Base-by-base conservation (phyloP, 2,797 vertebrate species). In the Adelosebastes latens region DNA sequence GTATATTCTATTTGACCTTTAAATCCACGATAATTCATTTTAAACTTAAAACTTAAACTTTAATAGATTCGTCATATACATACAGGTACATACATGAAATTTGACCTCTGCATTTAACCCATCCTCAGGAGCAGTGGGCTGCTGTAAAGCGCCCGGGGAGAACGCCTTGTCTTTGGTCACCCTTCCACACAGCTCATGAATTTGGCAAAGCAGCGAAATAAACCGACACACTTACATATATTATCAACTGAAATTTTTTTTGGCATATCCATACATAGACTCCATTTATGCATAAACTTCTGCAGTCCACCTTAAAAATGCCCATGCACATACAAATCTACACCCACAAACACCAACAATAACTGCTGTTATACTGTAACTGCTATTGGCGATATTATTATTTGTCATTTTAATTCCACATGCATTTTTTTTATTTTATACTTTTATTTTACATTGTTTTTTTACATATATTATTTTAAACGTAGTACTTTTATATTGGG, bases 301-400 rank as follows among this genome's bases (percentile, higher is more conserved):
- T 60, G n/a, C 56, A 63, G 27, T 74, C 53, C 65, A 61, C 31
- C n/a, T 34, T 22, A 46, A 79, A 46, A 79, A 72, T 14, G 8
- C 13, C 49, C n/a, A 49, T 8, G 46, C 27, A 72, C 59, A 77
- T 18, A 29, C 22, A 65, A 10, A 63, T 52, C n/a, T 39, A 20
- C 29, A 66, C 29, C 18, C 7, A 52, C 39, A 36, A 13, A 42
- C 32, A 53, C 14, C 34, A 65, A 66, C n/a, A 53, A 31, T 55
- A 46, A 49, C 10, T 18, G 8, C 63, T 32, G 52, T 25, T 25
- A n/a, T 14, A 42, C 13, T 42, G 39, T 0, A n/a, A 49, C 36
- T 25, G 32, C 36, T 29, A 36, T 16, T 11, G 20, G 3, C 6
- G 42, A 60, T 56, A 32, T 32, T 42, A 8, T 8, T 65, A 3